Evolutionary conservation across 2,797 vertebrate genomes (phyloP).

Genomic region (Gallinago stenura): DNA sequence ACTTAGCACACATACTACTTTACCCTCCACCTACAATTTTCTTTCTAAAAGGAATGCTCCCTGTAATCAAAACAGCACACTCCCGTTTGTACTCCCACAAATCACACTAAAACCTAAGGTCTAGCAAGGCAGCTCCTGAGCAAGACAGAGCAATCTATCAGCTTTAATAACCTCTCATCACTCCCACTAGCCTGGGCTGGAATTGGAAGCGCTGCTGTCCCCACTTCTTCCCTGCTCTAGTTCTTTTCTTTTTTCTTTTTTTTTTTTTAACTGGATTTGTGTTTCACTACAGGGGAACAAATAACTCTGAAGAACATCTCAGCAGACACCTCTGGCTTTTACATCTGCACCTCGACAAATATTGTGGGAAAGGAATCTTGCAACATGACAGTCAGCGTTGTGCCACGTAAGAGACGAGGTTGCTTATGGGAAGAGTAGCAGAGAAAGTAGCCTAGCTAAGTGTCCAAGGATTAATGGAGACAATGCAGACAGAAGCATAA

Average conservation of each 20-base stretch:
- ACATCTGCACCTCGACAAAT: constrained; percentile 86
- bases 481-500: background rate
- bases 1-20: background rate
- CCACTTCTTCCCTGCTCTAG: background rate
- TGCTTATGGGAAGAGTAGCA: background rate
- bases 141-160: background rate
- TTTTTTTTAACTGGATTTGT: background rate
- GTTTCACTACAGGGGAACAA: constrained; percentile 72
- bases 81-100: constrained; percentile 41
- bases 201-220: background rate
- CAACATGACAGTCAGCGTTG: constrained; percentile 86
- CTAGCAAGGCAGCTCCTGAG: background rate
- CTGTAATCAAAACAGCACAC: constrained; percentile 13
- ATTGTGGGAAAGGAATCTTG: constrained; percentile 76
- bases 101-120: background rate
- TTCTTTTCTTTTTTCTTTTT: background rate
- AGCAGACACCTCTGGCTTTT: constrained; percentile 86
- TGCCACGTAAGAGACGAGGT: constrained; percentile 77
- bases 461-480: background rate
- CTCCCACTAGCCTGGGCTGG: background rate
- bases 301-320: constrained; percentile 88
- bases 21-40: background rate
- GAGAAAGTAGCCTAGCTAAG: background rate
- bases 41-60: constrained; percentile 5
- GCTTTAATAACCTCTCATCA: background rate